A percentile compares a stretch with the other conserved stretches of the same genome.
These are phyloP conservation scores for Panthera uncia DNA, from an alignment of 2,113 vertebrate genomes.

Conservation along the genomic window DNA sequence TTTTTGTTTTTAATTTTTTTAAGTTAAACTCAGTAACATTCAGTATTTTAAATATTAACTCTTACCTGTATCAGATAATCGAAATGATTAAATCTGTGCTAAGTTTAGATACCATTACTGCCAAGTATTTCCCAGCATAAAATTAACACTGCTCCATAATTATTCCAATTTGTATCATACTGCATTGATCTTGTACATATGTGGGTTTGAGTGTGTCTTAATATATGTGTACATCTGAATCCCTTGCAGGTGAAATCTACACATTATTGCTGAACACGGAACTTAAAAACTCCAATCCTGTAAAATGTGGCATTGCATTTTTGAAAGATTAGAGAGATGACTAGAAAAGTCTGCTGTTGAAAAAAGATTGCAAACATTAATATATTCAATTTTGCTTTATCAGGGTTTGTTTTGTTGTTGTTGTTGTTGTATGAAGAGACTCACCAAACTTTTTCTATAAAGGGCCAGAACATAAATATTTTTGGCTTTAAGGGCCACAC, in stretches of 20 bases:
- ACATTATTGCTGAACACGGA: background rate
- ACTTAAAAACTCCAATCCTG: background rate
- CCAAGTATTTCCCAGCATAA: background rate
- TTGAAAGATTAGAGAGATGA: constrained; percentile 1
- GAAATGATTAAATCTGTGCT: background rate
- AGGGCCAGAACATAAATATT: background rate
- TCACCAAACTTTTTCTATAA: background rate
- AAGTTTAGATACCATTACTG: background rate
- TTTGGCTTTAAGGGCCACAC: background rate
- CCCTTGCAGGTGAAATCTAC: background rate
- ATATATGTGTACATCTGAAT: background rate
- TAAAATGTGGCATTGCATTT: background rate
- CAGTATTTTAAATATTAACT: constrained; percentile 1
- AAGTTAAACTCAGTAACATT: background rate
- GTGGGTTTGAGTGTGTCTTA: background rate
- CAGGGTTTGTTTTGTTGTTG: background rate
- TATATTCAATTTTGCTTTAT: background rate
- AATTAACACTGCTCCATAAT: background rate
- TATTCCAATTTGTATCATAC: background rate
- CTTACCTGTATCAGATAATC: background rate
- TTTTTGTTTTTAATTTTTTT: background rate
- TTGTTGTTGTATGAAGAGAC: background rate
- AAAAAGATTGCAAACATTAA: background rate
- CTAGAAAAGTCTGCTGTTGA: background rate
- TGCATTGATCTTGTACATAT: background rate